phyloP scores from a whole-genome alignment of 2,888 invertebrate genomes.

The Neoaliturus tenellus region DNA sequence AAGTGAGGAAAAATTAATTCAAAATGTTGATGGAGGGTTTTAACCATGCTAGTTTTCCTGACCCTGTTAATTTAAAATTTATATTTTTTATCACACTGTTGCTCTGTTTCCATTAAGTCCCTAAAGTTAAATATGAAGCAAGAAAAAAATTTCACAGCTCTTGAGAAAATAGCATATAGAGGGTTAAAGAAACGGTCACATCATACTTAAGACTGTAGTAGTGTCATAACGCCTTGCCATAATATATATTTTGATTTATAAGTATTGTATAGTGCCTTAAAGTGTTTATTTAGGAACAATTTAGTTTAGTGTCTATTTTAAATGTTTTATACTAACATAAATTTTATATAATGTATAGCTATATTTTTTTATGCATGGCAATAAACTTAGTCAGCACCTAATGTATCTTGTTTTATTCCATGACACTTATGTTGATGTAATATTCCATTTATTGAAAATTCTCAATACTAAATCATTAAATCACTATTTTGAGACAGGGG shows the following conservation, averaged over 20 bases:
- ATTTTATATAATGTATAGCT: not conserved
- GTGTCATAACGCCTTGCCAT: not conserved
- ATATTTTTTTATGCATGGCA: conserved; percentile 8
- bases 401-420: not conserved
- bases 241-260: not conserved
- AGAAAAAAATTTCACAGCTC: too few relatives aligned
- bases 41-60: too few relatives aligned
- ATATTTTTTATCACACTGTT: not conserved
- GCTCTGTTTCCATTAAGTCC: too few relatives aligned
- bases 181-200: too few relatives aligned
- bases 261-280: conserved; percentile 17
- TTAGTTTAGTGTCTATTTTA: not conserved
- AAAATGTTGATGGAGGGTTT: too few relatives aligned
- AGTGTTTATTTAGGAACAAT: not conserved
- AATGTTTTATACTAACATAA: not conserved
- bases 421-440: too few relatives aligned
- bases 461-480: too few relatives aligned
- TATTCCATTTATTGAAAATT: too few relatives aligned
- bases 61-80: not conserved
- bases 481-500: too few relatives aligned
- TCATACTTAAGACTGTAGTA: not conserved
- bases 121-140: too few relatives aligned
- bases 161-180: not conserved
- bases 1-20: too few relatives aligned
- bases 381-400: conserved; percentile 69